A percentile compares a stretch with the other conserved stretches of the same genome.
Evolutionary conservation across 2,888 invertebrate species (phyloP).

Genomic region (Stegophylla sp.): DNA sequence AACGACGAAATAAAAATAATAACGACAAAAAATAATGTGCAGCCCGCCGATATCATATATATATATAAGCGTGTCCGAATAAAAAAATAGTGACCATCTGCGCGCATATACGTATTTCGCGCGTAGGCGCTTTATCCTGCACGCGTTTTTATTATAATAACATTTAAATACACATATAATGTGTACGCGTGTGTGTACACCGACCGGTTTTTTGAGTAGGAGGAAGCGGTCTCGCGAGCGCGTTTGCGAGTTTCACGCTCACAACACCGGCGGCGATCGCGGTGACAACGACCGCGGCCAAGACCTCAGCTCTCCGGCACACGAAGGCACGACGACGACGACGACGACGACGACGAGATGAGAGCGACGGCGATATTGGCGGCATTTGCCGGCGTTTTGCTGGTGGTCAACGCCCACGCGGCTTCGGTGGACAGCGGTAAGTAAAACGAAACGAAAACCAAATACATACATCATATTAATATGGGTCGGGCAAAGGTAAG

Average conservation of each 20-base stretch:
- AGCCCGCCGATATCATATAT: no score
- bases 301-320: background rate
- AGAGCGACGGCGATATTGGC: constrained; percentile 36
- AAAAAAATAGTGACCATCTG: constrained; percentile 40
- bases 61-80: background rate
- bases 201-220: constrained; percentile 49
- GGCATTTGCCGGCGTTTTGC: constrained; percentile 31
- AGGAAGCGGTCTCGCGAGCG: constrained; percentile 23
- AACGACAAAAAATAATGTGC: no score
- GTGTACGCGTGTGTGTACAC: background rate
- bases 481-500: no score
- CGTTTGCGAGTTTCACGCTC: background rate
- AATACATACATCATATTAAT: no score
- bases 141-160: background rate
- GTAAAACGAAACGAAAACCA: background rate
- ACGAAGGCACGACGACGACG: background rate
- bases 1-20: no score
- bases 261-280: constrained; percentile 17
- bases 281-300: constrained; percentile 19
- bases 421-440: constrained; percentile 49
- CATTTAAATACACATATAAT: background rate
- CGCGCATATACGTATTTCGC: background rate
- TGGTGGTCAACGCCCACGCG: constrained; percentile 11
- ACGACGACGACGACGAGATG: constrained; percentile 20
- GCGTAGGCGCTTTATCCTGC: constrained; percentile 44